A percentile compares a stretch with the other conserved stretches of the same genome.
Evolutionary conservation across 1,140 invertebrate genomes (phyloP).

Genomic region (Drosophila dunni): DNA sequence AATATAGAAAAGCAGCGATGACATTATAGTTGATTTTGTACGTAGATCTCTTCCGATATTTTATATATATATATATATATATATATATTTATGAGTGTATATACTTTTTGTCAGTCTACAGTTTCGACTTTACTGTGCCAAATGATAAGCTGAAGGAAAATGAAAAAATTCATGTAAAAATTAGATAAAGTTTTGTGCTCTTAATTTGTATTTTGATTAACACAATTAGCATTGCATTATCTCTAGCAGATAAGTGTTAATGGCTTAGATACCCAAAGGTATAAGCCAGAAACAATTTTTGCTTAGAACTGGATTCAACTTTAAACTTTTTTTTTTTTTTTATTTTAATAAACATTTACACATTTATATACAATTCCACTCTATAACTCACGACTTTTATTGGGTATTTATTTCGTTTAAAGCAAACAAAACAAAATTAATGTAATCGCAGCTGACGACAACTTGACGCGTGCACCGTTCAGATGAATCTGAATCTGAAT

Average conservation of each 20-base stretch:
- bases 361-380: not conserved
- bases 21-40: constrained; percentile 42
- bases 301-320: not conserved
- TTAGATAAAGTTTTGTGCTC: constrained; percentile 6
- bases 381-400: constrained; percentile 6
- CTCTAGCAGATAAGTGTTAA: not conserved
- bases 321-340: not conserved
- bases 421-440: not conserved
- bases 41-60: constrained; percentile 1
- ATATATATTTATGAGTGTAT: not conserved
- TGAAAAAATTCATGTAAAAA: not conserved
- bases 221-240: constrained; percentile 14
- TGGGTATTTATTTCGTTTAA: constrained; percentile 10
- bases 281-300: not conserved
- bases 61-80: not conserved
- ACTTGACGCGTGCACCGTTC: constrained; percentile 68
- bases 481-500: constrained; percentile 79
- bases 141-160: constrained; percentile 16
- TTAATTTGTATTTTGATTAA: not conserved
- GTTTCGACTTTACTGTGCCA: constrained; percentile 1
- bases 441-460: constrained; percentile 16
- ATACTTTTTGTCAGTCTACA: constrained; percentile 8
- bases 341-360: not conserved
- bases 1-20: constrained; percentile 55
- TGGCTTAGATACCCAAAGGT: not conserved